These are phyloP conservation scores for Apodemia hepburni DNA, from an alignment of 2,888 invertebrate genomes.

Conservation along the genomic window DNA sequence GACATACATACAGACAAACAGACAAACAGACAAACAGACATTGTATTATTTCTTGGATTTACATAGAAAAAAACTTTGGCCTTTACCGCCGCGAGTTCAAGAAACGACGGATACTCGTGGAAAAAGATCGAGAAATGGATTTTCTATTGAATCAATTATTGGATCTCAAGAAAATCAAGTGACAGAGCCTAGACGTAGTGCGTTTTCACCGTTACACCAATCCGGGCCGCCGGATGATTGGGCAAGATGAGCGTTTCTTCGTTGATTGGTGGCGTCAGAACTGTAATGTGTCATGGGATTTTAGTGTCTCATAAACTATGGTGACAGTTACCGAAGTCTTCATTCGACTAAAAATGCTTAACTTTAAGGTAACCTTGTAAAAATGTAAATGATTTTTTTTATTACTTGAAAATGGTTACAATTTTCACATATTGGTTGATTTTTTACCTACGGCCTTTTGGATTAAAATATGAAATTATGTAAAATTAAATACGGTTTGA, in stretches of 20 bases:
- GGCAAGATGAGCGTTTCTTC: slow-evolving; percentile 82
- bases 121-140: slow-evolving; percentile 79
- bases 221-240: slow-evolving; percentile 78
- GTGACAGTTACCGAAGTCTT: slow-evolving; percentile 15
- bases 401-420: background rate
- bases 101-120: slow-evolving; percentile 70
- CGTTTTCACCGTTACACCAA: slow-evolving; percentile 84
- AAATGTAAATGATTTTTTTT: slow-evolving; percentile 24
- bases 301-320: slow-evolving; percentile 8
- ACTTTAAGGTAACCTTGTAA: slow-evolving; percentile 23
- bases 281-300: slow-evolving; percentile 12
- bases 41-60: no score
- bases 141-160: slow-evolving; percentile 82
- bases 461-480: background rate
- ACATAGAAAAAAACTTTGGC: no score
- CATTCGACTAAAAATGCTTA: slow-evolving; percentile 9
- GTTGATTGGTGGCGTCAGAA: slow-evolving; percentile 43
- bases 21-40: no score
- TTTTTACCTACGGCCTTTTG: background rate
- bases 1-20: no score
- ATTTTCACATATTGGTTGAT: background rate
- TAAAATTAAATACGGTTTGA: background rate
- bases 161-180: slow-evolving; percentile 61
- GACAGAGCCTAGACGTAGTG: slow-evolving; percentile 68
- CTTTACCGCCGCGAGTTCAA: slow-evolving; percentile 70